A percentile compares a stretch with the other conserved stretches of the same genome.
These are phyloP conservation scores for Eurois occulta DNA, from an alignment of 2,888 invertebrate species.

Conservation along the genomic window DNA sequence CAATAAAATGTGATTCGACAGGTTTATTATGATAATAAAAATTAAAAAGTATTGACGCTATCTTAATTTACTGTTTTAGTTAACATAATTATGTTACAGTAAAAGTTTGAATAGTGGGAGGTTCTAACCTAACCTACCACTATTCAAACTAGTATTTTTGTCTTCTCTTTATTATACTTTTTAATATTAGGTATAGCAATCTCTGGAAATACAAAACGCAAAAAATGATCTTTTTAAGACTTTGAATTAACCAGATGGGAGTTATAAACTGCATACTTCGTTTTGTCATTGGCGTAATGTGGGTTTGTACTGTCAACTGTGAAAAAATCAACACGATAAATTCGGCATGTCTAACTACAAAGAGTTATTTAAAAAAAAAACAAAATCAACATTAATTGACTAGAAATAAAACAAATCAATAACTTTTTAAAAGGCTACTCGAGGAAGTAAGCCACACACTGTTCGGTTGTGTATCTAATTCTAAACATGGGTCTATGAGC, in stretches of 20 bases:
- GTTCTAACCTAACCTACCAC: too few species aligned
- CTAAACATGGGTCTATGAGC: not conserved
- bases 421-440: not conserved
- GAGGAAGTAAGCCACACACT: not conserved
- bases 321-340: too few species aligned
- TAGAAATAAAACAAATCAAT: not conserved
- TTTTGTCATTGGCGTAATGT: not conserved
- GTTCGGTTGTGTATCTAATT: not conserved
- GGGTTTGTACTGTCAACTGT: not conserved
- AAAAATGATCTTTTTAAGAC: too few species aligned
- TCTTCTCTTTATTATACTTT: not conserved
- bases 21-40: conserved; percentile 24
- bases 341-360: too few species aligned
- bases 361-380: too few species aligned
- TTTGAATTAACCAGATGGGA: not conserved
- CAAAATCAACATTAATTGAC: too few species aligned
- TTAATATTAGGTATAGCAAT: not conserved
- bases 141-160: not conserved
- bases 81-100: conserved; percentile 1
- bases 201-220: not conserved
- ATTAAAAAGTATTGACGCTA: conserved; percentile 21
- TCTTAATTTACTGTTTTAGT: conserved; percentile 18
- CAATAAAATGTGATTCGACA: conserved; percentile 49
- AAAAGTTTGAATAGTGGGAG: not conserved
- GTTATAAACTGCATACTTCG: not conserved